Conservation (phyloP, 2,888 invertebrate genomes). For the Rhorus exstirpatorius region DNA sequence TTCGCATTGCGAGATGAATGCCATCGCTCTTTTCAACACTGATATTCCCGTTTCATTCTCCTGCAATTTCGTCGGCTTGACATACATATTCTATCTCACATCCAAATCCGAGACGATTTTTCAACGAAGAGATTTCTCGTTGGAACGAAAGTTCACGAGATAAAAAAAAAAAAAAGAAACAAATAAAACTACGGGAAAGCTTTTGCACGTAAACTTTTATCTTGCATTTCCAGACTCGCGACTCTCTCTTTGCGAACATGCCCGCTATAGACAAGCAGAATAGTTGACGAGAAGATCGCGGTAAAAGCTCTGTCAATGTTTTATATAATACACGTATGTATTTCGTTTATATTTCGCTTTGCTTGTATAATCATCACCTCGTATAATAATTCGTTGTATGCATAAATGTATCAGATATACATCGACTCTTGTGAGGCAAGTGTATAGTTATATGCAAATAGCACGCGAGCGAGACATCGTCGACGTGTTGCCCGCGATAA, state of each 20-base stretch:
- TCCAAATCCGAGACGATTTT: slow-evolving; percentile 2
- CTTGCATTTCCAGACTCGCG: slow-evolving; percentile 32
- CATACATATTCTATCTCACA: too few species aligned
- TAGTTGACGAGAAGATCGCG: background rate
- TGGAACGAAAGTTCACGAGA: background rate
- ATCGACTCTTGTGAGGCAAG: background rate
- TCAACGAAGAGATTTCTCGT: slow-evolving; percentile 3
- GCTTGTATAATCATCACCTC: slow-evolving; percentile 5
- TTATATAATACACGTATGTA: background rate
- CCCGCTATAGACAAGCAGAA: background rate
- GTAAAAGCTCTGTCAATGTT: slow-evolving; percentile 1
- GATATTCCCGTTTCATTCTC: background rate
- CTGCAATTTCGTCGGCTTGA: background rate
- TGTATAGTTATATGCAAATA: slow-evolving; percentile 36
- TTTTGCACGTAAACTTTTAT: slow-evolving; percentile 41
- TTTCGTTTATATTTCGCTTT: slow-evolving; percentile 12
- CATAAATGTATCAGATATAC: slow-evolving; percentile 25
- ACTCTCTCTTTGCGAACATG: slow-evolving; percentile 3
- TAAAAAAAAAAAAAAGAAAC: background rate
- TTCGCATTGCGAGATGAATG: background rate
- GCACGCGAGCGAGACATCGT: slow-evolving; percentile 24
- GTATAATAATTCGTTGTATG: too few species aligned
- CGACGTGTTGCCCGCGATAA: slow-evolving; percentile 4
- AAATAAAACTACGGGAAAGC: slow-evolving; percentile 18
- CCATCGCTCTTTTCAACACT: background rate